Percentiles rank a stretch among this genome's conserved stretches.
These are phyloP conservation scores for Prosopocoilus inquinatus DNA, from an alignment of 2,888 invertebrate genomes.

Conservation along the genomic window DNA sequence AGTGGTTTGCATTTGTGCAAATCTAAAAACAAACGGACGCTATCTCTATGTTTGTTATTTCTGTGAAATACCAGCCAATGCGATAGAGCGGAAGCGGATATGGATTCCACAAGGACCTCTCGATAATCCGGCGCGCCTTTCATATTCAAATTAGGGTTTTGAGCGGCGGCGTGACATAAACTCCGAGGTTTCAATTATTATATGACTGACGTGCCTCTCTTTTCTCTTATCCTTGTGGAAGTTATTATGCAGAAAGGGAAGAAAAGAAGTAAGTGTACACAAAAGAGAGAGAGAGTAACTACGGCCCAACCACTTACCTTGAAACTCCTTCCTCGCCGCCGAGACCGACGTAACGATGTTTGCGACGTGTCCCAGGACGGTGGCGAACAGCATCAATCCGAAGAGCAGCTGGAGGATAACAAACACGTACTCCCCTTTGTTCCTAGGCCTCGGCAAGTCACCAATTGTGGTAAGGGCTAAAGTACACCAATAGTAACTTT, in stretches of 20 bases:
- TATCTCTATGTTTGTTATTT: slow-evolving; percentile 25
- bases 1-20: too few species aligned
- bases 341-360: slow-evolving; percentile 98
- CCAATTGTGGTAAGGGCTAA: slow-evolving; percentile 94
- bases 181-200: not conserved
- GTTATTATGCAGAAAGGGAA: slow-evolving; percentile 20
- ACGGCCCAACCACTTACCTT: slow-evolving; percentile 69
- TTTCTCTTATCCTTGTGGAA: slow-evolving; percentile 31
- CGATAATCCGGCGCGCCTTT: slow-evolving; percentile 33
- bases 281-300: slow-evolving; percentile 7
- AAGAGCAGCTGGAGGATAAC: slow-evolving; percentile 93
- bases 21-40: not conserved
- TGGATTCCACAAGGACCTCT: slow-evolving; percentile 35
- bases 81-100: slow-evolving; percentile 29
- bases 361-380: slow-evolving; percentile 95
- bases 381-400: slow-evolving; percentile 91
- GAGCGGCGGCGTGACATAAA: not conserved
- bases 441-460: slow-evolving; percentile 85
- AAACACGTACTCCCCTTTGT: slow-evolving; percentile 93
- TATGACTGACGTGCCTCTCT: not conserved
- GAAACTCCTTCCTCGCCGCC: slow-evolving; percentile 96
- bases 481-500: slow-evolving; percentile 98
- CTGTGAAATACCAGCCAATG: slow-evolving; percentile 37
- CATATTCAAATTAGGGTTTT: slow-evolving; percentile 33
- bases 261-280: slow-evolving; percentile 5